Evolutionary conservation across 2,797 vertebrate species (phyloP), one percentile per base, ranked within the genome.

Genomic region (Orientallactaga sibirica): DNA sequence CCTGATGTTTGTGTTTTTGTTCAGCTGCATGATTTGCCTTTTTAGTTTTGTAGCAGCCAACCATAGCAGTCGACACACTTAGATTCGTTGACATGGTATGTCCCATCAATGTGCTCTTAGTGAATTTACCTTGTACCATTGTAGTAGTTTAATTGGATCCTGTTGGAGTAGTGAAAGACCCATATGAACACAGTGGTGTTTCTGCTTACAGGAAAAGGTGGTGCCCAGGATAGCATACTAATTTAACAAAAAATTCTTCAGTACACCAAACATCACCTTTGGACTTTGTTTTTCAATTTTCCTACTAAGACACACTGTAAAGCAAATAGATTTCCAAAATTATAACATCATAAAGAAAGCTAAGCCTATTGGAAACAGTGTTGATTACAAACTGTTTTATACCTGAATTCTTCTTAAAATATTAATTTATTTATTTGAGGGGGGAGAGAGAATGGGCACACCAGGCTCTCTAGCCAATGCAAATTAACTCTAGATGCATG

Each of bases 231-330:
- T 55, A 48, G 18, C 29, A 6, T 88, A 52, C 64, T 83, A 88
- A 62, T 84, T 84, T 86, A 61, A 77, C 24, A 88, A 10, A 10
- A 89, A 94, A 48, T 87, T 33, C 71, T 81, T 70, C 58, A 67
- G 18, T 9, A 33, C 88, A 64, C 55, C 37, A 62, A 71, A 79
- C 64, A 27, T 85, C 79, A 37, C 29, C 22, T 81, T 48, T 91
- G 75, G 75, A 73, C 73, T 84, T 90, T 43, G 3, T 85, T 29
- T 77, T 94, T 90, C 94, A 75, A 71, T 83, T 90, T 84, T 16
- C 58, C 22, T 76, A 1, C 67, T 77, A 86, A 86, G 55, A 5
- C 75, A 2, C 29, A 86, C 41, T 33, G 12, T 92, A 52, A 84
- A 73, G 20, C 86, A 27, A 88, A 43, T 71, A 74, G 75, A 52